Evolutionary conservation across 2,888 invertebrate genomes (phyloP), one percentile per base, ranked within the genome.

Genomic region (Nomada ruficornis): DNA sequence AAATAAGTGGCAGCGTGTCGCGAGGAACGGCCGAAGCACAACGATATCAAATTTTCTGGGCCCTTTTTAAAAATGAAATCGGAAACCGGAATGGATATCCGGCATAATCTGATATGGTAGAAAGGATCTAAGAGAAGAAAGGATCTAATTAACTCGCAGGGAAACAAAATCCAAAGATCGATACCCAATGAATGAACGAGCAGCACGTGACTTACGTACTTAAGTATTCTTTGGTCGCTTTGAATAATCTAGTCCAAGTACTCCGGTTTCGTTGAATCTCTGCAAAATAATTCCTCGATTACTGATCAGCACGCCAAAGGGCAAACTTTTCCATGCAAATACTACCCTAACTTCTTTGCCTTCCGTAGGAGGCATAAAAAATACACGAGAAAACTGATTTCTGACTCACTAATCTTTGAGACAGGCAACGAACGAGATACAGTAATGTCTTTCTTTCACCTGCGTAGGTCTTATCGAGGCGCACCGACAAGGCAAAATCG

Each of bases 401-500:
- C 47, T 13, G 2, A 15, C 47, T 11, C 47, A 36, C 36, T 36
- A 47, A 15, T 13, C 15, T 3, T 47, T 47, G 47, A 47, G 10
- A 15, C 15, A 47, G 13, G 10, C 15, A 3, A 47, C 0, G 47
- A 47, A 47, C 3, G 15, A 13, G 15, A 62, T 4, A 62, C 29
- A 13, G 44, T 10, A 50, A 50, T 64, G 18, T 7, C 18, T 26
- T 23, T 26, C 59, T 50, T 72, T 36, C 47, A 11, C 69, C 15
- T 95, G 96, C 68, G 93, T 95, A 90, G 97, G 97, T 93, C 95
- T 97, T 86, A 94, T 96, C 86, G 96, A 96, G 87, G 96, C 96
- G 26, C 97, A 97, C 92, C 91, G 94, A 64, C 92, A 93, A 65
- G 98, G 98, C 13, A 96, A 96, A 90, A 97, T 98, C 87, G 98